These are phyloP conservation scores for Pseudomugil gertrudae DNA, from an alignment of 2,797 vertebrate species.

Conservation along the genomic window DNA sequence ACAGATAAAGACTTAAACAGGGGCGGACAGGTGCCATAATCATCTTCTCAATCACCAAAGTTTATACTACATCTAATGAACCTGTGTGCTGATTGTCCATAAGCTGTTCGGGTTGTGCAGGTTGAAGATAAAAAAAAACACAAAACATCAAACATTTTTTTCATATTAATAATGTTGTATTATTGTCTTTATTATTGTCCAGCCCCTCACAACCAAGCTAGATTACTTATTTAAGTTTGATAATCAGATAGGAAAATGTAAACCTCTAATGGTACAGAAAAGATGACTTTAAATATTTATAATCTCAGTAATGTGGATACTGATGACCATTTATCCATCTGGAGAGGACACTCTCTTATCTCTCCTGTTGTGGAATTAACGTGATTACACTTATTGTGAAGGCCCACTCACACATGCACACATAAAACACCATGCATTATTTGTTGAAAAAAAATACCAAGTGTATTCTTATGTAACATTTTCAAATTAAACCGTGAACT, in stretches of 20 bases:
- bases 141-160: background rate
- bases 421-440: background rate
- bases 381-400: background rate
- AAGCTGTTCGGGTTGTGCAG: background rate
- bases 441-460: background rate
- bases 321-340: too few relatives aligned
- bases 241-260: background rate
- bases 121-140: slow-evolving; percentile 11
- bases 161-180: slow-evolving; percentile 2
- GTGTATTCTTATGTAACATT: background rate
- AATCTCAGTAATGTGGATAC: background rate
- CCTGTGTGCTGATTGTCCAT: background rate
- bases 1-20: slow-evolving; percentile 33
- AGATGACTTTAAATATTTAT: background rate
- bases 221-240: background rate
- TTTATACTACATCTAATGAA: slow-evolving; percentile 7
- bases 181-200: slow-evolving; percentile 1
- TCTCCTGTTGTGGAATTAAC: background rate
- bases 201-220: background rate
- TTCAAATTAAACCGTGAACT: background rate
- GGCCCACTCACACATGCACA: background rate
- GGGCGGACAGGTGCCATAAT: slow-evolving; percentile 33
- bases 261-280: background rate
- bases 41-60: slow-evolving; percentile 33
- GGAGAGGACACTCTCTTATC: background rate